Percentiles rank a stretch among this genome's conserved stretches.
phyloP scores from a whole-genome alignment of 2,888 invertebrate genomes.

The Gortyna flavago region DNA sequence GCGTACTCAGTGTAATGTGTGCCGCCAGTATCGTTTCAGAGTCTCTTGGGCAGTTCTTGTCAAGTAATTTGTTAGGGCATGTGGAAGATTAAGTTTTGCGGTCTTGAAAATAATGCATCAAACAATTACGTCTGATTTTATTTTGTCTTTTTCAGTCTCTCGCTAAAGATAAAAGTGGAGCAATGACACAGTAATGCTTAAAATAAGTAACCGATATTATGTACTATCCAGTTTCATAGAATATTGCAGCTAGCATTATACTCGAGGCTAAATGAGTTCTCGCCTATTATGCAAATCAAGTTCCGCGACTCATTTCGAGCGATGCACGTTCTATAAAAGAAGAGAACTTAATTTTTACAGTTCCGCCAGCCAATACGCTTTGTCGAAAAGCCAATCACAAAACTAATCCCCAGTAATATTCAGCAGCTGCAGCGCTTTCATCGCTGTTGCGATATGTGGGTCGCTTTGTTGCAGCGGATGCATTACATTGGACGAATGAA shows the following conservation, averaged over 20 bases:
- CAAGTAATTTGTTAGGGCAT: neutral
- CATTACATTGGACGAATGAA: slow-evolving; percentile 46
- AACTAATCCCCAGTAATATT: slow-evolving; percentile 30
- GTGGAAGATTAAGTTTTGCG: neutral
- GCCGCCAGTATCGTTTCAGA: neutral
- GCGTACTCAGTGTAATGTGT: slow-evolving; percentile 12
- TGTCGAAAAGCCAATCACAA: slow-evolving; percentile 45
- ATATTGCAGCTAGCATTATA: neutral
- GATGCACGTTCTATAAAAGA: neutral
- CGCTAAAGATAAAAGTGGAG: neutral
- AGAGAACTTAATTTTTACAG: slow-evolving; percentile 12
- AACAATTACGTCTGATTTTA: neutral
- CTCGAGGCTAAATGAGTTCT: neutral
- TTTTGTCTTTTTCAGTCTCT: neutral
- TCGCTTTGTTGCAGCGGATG: slow-evolving; percentile 35
- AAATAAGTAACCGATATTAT: neutral
- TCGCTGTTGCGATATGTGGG: neutral
- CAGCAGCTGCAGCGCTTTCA: slow-evolving; percentile 34
- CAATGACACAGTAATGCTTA: neutral
- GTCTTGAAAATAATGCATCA: neutral
- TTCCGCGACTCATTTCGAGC: neutral
- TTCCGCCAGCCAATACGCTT: neutral
- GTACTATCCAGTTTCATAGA: neutral
- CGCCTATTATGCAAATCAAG: neutral
- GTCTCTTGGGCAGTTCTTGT: neutral